A percentile compares a stretch with the other conserved stretches of the same genome.
phyloP scores from a whole-genome alignment of 1,140 invertebrate genomes.

The Drosophila chauvacae region DNA sequence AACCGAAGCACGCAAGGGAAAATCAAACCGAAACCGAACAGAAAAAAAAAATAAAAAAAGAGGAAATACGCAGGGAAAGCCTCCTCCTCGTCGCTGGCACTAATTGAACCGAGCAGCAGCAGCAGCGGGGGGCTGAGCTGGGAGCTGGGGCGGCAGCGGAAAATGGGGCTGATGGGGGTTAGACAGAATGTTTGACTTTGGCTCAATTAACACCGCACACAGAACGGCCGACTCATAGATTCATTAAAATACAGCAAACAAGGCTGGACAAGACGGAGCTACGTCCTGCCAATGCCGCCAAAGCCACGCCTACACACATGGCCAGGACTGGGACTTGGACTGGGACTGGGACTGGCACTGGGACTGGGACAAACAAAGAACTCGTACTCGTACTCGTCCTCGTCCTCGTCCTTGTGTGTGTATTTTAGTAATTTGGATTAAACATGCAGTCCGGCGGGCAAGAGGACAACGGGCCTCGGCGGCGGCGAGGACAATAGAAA shows the following conservation, averaged over 20 bases:
- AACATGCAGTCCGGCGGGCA: conserved; percentile 71
- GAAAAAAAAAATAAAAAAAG: background rate
- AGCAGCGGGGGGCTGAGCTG: background rate
- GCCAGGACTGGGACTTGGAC: background rate
- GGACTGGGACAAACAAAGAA: conserved; percentile 42
- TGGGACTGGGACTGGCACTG: conserved; percentile 2
- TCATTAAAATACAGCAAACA: conserved; percentile 54
- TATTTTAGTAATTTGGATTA: conserved; percentile 82
- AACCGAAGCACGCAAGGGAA: conserved; percentile 32
- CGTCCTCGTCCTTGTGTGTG: conserved; percentile 20
- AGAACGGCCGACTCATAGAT: conserved; percentile 50
- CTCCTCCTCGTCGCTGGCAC: conserved; percentile 15
- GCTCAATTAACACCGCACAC: conserved; percentile 51
- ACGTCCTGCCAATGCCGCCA: background rate
- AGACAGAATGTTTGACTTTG: conserved; percentile 54
- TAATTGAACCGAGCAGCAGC: conserved; percentile 29
- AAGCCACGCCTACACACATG: conserved; percentile 8
- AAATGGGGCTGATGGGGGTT: conserved; percentile 26
- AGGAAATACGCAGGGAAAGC: background rate
- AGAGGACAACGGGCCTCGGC: conserved; percentile 26
- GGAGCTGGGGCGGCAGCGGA: background rate
- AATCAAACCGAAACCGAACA: background rate
- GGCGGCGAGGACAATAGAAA: conserved; percentile 71
- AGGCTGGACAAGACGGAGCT: conserved; percentile 35
- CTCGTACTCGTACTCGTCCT: background rate